Percentiles rank a stretch among this genome's conserved stretches.
phyloP scores from a whole-genome alignment of 2,797 vertebrate species.

The Myotis daubentonii region DNA sequence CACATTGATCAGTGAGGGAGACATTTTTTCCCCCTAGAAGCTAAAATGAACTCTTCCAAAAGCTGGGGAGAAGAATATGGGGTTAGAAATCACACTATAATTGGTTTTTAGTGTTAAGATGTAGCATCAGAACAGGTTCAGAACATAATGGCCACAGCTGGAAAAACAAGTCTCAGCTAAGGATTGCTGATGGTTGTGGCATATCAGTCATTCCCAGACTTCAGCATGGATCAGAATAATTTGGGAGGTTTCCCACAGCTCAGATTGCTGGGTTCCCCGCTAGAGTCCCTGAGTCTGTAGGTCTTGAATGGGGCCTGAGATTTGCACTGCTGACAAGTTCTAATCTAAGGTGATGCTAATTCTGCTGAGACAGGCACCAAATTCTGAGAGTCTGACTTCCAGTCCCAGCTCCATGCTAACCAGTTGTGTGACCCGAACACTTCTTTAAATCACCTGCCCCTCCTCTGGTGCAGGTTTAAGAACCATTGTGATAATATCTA shows the following conservation, averaged over 20 bases:
- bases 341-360: slow-evolving; percentile 8
- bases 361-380: neutral
- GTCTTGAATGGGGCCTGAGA: neutral
- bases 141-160: slow-evolving; percentile 42
- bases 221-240: neutral
- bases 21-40: slow-evolving; percentile 60
- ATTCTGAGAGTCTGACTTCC: neutral
- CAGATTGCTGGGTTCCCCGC: neutral
- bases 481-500: neutral
- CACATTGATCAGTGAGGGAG: slow-evolving; percentile 65
- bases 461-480: neutral
- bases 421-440: neutral
- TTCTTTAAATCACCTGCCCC: neutral
- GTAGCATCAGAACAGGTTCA: slow-evolving; percentile 51
- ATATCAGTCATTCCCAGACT: neutral
- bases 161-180: slow-evolving; percentile 57
- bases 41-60: slow-evolving; percentile 65
- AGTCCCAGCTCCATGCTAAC: neutral
- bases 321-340: neutral
- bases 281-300: neutral
- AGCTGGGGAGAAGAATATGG: slow-evolving; percentile 47
- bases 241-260: neutral
- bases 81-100: neutral
- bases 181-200: slow-evolving; percentile 57
- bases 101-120: slow-evolving; percentile 55